Conservation (phyloP, 2,113 vertebrate species). For the Pao palembangensis region DNA sequence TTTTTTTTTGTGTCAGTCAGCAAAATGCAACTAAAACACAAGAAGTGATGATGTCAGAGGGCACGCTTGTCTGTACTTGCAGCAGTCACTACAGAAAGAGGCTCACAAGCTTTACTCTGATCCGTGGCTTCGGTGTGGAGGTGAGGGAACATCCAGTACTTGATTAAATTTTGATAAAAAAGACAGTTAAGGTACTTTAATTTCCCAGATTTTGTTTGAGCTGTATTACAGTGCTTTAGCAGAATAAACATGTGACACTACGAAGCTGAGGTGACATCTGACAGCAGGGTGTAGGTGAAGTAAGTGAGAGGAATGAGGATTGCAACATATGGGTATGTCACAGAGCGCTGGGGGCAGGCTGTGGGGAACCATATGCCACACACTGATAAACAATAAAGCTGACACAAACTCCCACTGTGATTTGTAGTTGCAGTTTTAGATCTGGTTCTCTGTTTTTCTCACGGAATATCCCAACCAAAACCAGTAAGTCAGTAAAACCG, state of each 20-base stretch:
- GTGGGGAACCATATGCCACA: not conserved
- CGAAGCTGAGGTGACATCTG: not conserved
- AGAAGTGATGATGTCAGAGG: not conserved
- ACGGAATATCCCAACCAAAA: conserved; percentile 1
- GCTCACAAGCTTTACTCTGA: conserved; percentile 1
- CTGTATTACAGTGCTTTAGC: no score
- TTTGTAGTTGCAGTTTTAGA: not conserved
- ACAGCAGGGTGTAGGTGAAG: not conserved
- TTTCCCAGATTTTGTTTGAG: no score
- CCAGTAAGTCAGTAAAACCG: not conserved
- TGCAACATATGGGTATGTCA: not conserved
- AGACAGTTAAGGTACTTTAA: no score
- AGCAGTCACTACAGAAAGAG: not conserved
- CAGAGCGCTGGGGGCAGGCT: not conserved
- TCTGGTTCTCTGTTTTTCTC: not conserved
- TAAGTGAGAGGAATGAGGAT: not conserved
- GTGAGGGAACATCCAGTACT: not conserved
- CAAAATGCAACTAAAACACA: not conserved
- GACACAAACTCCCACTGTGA: not conserved
- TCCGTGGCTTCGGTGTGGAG: not conserved
- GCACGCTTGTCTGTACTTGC: conserved; percentile 32
- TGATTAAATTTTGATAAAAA: no score
- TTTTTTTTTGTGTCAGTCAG: not conserved
- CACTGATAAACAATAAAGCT: not conserved
- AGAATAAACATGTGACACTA: no score